A percentile compares a stretch with the other conserved stretches of the same genome.
Evolutionary conservation across 2,797 vertebrate genomes (phyloP).

Genomic region (Adrianichthys oophorus): DNA sequence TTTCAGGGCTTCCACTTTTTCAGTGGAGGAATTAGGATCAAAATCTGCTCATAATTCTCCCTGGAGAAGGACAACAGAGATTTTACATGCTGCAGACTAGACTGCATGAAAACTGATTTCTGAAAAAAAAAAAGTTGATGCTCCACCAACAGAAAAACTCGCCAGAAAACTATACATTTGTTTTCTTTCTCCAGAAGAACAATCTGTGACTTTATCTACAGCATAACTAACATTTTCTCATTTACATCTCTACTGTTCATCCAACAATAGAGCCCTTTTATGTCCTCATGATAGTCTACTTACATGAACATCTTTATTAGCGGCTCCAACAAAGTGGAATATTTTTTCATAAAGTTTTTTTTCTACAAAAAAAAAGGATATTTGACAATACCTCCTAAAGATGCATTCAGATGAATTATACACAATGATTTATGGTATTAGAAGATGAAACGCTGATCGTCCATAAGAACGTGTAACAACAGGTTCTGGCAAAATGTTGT

Average conservation of each 20-base stretch:
- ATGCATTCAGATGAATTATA: constrained; percentile 48
- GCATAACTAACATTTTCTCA: constrained; percentile 49
- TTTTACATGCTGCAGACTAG: too few species aligned
- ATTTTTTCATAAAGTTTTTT: constrained; percentile 58
- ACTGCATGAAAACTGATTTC: constrained; percentile 10
- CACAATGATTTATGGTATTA: constrained; percentile 39
- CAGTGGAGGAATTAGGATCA: constrained; percentile 5
- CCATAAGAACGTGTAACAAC: constrained; percentile 39
- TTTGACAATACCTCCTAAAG: constrained; percentile 41
- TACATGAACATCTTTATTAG: constrained; percentile 54
- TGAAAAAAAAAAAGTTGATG: constrained; percentile 26
- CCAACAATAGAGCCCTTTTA: constrained; percentile 53
- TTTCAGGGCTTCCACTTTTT: constrained; percentile 39
- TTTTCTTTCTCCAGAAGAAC: constrained; percentile 40
- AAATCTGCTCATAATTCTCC: too few species aligned
- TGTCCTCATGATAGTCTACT: constrained; percentile 48
- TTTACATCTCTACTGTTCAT: constrained; percentile 40
- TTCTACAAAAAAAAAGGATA: constrained; percentile 14
- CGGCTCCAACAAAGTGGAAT: constrained; percentile 41
- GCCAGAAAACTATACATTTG: constrained; percentile 20
- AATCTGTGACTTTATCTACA: constrained; percentile 60
- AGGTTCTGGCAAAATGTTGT: constrained; percentile 52
- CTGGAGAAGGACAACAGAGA: too few species aligned
- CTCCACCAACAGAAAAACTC: constrained; percentile 33
- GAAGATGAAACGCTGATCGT: constrained; percentile 44